Conservation (phyloP, 2,888 invertebrate species). For the Pedicia rivosa region DNA sequence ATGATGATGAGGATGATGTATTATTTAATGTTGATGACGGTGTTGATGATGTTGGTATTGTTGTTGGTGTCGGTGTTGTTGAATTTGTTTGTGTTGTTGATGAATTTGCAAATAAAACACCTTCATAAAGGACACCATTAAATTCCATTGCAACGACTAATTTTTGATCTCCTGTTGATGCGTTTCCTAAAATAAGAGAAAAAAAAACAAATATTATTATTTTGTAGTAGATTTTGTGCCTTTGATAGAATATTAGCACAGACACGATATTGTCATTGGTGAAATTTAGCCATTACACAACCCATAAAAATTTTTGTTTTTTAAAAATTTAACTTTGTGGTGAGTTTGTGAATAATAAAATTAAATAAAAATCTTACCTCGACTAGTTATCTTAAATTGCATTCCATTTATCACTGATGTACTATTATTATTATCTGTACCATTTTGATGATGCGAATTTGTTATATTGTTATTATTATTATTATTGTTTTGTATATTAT, state of each 20-base stretch:
- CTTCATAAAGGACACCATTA: slow-evolving; percentile 90
- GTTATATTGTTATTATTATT: neutral
- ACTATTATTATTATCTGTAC: slow-evolving; percentile 1
- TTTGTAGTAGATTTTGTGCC: no score
- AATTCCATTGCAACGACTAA: slow-evolving; percentile 90
- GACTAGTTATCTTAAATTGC: slow-evolving; percentile 69
- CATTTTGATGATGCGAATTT: neutral
- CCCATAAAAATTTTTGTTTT: no score
- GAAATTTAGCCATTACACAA: no score
- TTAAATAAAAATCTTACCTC: slow-evolving; percentile 41
- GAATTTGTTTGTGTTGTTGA: slow-evolving; percentile 25
- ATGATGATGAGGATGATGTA: slow-evolving; percentile 2
- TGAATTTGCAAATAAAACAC: slow-evolving; percentile 62
- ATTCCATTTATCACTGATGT: slow-evolving; percentile 20
- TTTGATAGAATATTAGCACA: no score
- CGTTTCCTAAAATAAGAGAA: slow-evolving; percentile 47
- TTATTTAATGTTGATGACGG: slow-evolving; percentile 4
- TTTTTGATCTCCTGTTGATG: slow-evolving; percentile 70
- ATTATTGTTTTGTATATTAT: slow-evolving; percentile 2
- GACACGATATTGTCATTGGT: no score
- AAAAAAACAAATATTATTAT: neutral
- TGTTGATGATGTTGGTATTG: slow-evolving; percentile 14
- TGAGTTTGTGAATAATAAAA: no score
- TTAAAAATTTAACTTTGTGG: no score
- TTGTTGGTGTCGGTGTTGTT: slow-evolving; percentile 19